phyloP scores from a whole-genome alignment of 1,140 invertebrate species.

The Drosophila orena region DNA sequence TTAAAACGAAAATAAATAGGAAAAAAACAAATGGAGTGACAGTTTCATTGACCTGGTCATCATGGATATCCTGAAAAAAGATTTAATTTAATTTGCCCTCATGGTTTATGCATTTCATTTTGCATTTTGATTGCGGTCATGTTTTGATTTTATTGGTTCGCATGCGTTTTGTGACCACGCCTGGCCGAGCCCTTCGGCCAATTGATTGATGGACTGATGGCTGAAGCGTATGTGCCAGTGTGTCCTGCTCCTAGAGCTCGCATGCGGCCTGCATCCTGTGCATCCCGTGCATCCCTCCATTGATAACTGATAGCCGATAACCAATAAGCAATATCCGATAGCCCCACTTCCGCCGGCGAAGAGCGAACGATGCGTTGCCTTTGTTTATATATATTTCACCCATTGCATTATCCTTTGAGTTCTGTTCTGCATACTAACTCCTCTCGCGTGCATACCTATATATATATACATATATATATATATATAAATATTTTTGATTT shows the following conservation, averaged over 20 bases:
- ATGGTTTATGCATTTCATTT: slow-evolving; percentile 40
- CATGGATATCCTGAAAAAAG: not conserved
- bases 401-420: slow-evolving; percentile 50
- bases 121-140: slow-evolving; percentile 44
- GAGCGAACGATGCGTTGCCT: slow-evolving; percentile 5
- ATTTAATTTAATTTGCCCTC: slow-evolving; percentile 17
- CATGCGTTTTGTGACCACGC: slow-evolving; percentile 36
- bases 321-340: slow-evolving; percentile 1
- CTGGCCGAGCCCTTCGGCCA: slow-evolving; percentile 10
- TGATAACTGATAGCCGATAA: slow-evolving; percentile 14
- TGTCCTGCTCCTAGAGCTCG: slow-evolving; percentile 24
- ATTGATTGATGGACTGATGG: slow-evolving; percentile 16
- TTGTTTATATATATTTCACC: slow-evolving; percentile 17
- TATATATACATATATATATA: slow-evolving; percentile 55
- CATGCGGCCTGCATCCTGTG: slow-evolving; percentile 25
- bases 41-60: slow-evolving; percentile 14
- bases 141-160: slow-evolving; percentile 48
- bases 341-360: not conserved
- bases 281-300: slow-evolving; percentile 28
- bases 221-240: slow-evolving; percentile 5
- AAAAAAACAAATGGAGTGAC: slow-evolving; percentile 1
- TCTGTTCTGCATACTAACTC: slow-evolving; percentile 18
- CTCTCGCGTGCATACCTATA: slow-evolving; percentile 32
- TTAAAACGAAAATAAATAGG: not conserved
- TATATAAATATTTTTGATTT: slow-evolving; percentile 35